Evolutionary conservation across 2,113 vertebrate species (phyloP), one percentile per base, ranked within the genome.

Genomic region (Taxidea taxus): DNA sequence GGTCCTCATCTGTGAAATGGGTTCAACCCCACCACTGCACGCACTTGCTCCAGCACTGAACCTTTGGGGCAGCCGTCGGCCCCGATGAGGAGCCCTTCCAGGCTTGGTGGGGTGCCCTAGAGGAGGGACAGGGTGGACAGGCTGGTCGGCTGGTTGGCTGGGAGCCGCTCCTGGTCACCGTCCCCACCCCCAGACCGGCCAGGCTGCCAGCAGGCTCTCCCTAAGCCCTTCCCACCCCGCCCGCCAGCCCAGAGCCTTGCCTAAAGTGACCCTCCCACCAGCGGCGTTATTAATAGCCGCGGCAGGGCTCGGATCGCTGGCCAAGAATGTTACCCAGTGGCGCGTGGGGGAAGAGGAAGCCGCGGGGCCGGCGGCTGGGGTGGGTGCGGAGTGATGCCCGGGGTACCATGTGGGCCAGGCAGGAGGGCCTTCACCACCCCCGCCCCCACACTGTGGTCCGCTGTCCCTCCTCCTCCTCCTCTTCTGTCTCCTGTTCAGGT

Each of bases 401-500:
- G 20, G 89, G 84, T 49, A 34, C 90, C 87, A 99, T 99, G 99
- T 98, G 99, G 99, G 98, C 97, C 95, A 91, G 95, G 72, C 96
- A 97, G 74, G 88, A 96, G 93, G 96, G 93, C 95, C 13, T 88
- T 58, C 44, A 6, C 86, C 75, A 27, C 39, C 51, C 87, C 74
- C 89, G 92, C 77, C 70, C 97, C 75, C 86, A 78, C 0, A 4
- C 96, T 0, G 21, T 92, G 4, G 27, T 98, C 75, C 75, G 96
- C 39, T 97, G 87, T 42, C 98, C 97, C 0, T 97, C 34, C 84
- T 98, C 98, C 78, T 98, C 98, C 18, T 98, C 98, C 93, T 98
- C 98, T 0, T 98, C 98, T 1, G 96, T 98, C 85, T 98, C 98
- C 0, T 98, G 86, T 98, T 99, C 98, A 97, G 99, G 98, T 99